Evolutionary conservation across 2,888 invertebrate species (phyloP), one percentile per base, ranked within the genome.

Genomic region (Leptinotarsa haldemani): DNA sequence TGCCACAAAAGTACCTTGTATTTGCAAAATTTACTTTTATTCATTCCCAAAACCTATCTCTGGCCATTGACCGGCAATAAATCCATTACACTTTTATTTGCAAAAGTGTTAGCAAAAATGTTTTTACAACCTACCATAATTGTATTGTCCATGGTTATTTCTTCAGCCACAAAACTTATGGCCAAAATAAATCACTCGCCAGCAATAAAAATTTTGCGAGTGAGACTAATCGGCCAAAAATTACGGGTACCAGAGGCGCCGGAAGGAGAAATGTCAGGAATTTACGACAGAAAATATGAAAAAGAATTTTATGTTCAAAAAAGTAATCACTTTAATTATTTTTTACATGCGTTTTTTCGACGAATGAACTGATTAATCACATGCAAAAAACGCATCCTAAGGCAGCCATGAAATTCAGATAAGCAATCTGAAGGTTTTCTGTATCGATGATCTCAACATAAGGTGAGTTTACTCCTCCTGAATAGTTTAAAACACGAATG

Each of bases 31-130:
- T 25, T 15, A 56, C 56, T 56, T 56, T 56, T 56, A 61, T 25
- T 61, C 2, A 70, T 50, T 50, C 46, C 25, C 46, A 65, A 73
- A 70, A 58, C 61, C 61, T 63, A 66, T 16, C 65, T 50, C 47
- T 25, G 70, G 71, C 65, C 74, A 71, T 58, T 74, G 71, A 74
- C 74, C 66, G 20, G 68, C 68, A 75, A 77, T 77, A 77, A 75
- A 74, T 68, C 68, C 65, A 74, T 78, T 71, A 73, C 65, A 74
- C 67, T 76, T 76, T 78, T 74, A 76, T 76, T 78, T 74, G 74
- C 75, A 67, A 73, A 75, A 70, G 65, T 67, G 72, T 70, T 73
- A 56, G 69, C 71, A 47, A 75, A 74, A 75, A 72, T 72, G 72
- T 72, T 75, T 78, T 76, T 78, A 76, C 71, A 70, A 50, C 73